Evolutionary conservation across 92 coral and sea anemone genomes (phyloP).

Genomic region (Anthopleura xanthogrammica): DNA sequence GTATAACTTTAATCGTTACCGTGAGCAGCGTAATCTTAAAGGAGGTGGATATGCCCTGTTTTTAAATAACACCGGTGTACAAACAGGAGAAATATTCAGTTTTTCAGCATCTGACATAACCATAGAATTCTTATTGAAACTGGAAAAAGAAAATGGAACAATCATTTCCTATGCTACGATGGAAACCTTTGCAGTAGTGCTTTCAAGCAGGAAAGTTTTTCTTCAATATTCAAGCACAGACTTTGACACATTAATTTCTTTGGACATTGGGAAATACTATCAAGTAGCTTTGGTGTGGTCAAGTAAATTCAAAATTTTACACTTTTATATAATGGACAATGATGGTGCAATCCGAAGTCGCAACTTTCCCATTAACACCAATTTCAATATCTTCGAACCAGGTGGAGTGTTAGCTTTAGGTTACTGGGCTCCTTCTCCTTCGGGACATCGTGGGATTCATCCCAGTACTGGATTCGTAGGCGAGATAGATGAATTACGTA

Average conservation of each 20-base stretch:
- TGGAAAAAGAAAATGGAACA: conserved; percentile 68
- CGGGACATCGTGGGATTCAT: conserved; percentile 47
- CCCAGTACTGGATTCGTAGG: conserved; percentile 69
- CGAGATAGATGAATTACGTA: conserved; percentile 86
- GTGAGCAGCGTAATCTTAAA: conserved; percentile 55
- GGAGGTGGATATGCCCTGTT: conserved; percentile 89
- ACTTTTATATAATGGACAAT: conserved; percentile 70
- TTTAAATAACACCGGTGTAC: conserved; percentile 81
- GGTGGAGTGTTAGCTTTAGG: conserved; percentile 91
- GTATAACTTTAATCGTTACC: conserved; percentile 51
- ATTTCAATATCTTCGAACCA: conserved; percentile 79
- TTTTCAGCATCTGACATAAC: conserved; percentile 85
- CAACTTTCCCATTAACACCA: conserved; percentile 77
- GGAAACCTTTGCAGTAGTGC: conserved; percentile 79
- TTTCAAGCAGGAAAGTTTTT: conserved; percentile 62
- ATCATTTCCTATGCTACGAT: conserved; percentile 87
- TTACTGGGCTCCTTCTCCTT: conserved; percentile 86
- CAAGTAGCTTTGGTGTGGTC: conserved; percentile 89
- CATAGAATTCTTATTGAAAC: conserved; percentile 79
- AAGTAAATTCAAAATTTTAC: conserved; percentile 72
- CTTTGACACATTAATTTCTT: conserved; percentile 71
- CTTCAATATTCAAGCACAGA: conserved; percentile 65
- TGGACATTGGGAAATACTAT: conserved; percentile 66
- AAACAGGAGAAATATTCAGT: conserved; percentile 71
- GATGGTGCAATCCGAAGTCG: conserved; percentile 65